Evolutionary conservation across 2,113 vertebrate species (phyloP).

Genomic region (Aspidoscelis tigris): DNA sequence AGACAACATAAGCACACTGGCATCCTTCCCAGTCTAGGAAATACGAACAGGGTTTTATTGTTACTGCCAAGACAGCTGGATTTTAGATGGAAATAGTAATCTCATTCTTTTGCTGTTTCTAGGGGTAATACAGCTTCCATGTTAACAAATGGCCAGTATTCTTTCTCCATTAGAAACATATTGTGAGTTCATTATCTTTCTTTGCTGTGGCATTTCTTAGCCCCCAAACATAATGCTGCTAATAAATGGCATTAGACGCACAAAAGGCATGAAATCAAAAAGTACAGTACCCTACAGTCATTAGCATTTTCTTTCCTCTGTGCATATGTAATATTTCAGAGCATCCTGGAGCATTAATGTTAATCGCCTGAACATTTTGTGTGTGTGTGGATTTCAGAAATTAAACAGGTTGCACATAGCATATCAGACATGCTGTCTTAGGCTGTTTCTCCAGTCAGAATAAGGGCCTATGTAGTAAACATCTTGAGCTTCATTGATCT

Average conservation of each 20-base stretch:
- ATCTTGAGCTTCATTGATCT: no score
- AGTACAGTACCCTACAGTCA: constrained; percentile 23
- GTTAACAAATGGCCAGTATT: constrained; percentile 48
- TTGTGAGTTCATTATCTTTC: constrained; percentile 41
- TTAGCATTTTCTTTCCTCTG: constrained; percentile 31
- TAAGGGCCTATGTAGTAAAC: no score
- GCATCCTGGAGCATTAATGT: constrained; percentile 11
- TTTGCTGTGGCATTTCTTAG: constrained; percentile 26
- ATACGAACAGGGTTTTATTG: constrained; percentile 56
- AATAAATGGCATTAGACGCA: constrained; percentile 32
- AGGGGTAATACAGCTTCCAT: constrained; percentile 62
- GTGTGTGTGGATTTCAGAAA: background rate
- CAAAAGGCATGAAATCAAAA: constrained; percentile 19
- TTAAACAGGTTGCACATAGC: constrained; percentile 23
- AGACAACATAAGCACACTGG: constrained; percentile 55
- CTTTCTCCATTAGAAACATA: constrained; percentile 44
- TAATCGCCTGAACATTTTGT: constrained; percentile 21
- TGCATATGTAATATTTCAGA: background rate
- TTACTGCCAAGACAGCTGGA: constrained; percentile 54
- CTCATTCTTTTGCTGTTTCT: constrained; percentile 57
- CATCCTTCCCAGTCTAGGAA: constrained; percentile 55
- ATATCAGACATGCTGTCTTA: background rate
- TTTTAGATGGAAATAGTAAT: constrained; percentile 57
- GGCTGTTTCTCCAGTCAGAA: no score
- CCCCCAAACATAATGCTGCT: constrained; percentile 35